These are phyloP conservation scores for Andrena trimmerana DNA, from an alignment of 2,888 invertebrate species.

Conservation along the genomic window DNA sequence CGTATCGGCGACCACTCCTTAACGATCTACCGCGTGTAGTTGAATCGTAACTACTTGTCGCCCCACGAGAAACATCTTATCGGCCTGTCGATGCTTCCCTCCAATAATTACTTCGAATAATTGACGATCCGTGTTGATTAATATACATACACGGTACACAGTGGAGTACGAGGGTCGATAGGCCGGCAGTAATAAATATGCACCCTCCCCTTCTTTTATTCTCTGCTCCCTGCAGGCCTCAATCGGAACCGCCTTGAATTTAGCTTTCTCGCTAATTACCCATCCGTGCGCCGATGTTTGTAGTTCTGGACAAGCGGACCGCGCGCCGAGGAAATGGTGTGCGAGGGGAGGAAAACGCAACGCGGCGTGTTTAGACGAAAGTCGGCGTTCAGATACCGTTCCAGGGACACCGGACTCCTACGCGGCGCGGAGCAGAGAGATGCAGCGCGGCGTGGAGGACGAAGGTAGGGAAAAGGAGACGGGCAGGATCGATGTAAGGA, in stretches of 20 bases:
- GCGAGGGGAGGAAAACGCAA: slow-evolving; percentile 9
- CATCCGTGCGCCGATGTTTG: slow-evolving; percentile 16
- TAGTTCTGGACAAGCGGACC: slow-evolving; percentile 53
- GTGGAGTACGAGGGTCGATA: slow-evolving; percentile 20
- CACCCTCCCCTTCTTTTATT: slow-evolving; percentile 5
- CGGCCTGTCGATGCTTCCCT: slow-evolving; percentile 44
- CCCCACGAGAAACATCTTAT: slow-evolving; percentile 50
- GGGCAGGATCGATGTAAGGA: slow-evolving; percentile 65
- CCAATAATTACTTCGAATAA: slow-evolving; percentile 56
- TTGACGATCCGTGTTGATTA: slow-evolving; percentile 50
- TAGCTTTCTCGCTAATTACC: neutral
- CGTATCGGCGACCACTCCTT: slow-evolving; percentile 13
- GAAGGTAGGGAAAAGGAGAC: slow-evolving; percentile 36
- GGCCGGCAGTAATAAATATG: slow-evolving; percentile 33
- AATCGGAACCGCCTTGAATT: neutral
- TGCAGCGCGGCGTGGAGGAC: slow-evolving; percentile 10
- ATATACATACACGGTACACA: slow-evolving; percentile 45
- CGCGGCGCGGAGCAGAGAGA: slow-evolving; percentile 36
- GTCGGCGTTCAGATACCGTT: slow-evolving; percentile 49
- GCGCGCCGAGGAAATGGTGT: slow-evolving; percentile 16
- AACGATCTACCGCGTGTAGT: slow-evolving; percentile 32
- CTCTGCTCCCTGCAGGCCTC: neutral
- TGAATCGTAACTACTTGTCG: slow-evolving; percentile 55
- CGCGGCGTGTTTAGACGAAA: slow-evolving; percentile 3
- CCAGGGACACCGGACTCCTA: slow-evolving; percentile 55